phyloP scores from a whole-genome alignment of 2,113 vertebrate genomes.

The Sceloporus undulatus region DNA sequence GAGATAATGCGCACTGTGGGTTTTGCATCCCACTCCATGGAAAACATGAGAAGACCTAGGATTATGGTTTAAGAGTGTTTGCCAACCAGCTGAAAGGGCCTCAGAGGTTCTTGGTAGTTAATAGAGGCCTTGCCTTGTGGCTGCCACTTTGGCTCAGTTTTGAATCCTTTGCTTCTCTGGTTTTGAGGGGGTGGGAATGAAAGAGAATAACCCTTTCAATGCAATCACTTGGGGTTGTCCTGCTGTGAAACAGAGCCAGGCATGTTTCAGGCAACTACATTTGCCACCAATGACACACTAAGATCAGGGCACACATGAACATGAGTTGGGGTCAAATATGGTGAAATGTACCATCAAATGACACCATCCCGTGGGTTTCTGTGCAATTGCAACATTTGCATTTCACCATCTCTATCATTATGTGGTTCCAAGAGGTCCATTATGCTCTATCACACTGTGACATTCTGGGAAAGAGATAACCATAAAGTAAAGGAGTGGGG shows the following conservation, averaged over 20 bases:
- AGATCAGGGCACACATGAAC: too few relatives aligned
- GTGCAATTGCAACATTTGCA: background rate
- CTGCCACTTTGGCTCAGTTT: constrained; percentile 28
- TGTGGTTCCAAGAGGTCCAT: background rate
- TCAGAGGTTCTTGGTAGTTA: constrained; percentile 14
- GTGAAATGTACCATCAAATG: background rate
- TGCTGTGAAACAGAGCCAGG: background rate
- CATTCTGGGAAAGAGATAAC: background rate
- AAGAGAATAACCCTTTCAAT: constrained; percentile 26
- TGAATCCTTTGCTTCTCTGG: constrained; percentile 29
- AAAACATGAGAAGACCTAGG: constrained; percentile 58
- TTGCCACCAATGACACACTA: background rate
- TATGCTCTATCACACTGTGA: background rate
- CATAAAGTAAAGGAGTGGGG: background rate
- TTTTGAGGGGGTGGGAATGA: background rate
- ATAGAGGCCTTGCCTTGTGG: constrained; percentile 60
- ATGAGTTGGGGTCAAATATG: background rate
- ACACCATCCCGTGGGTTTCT: background rate
- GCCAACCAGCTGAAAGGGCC: constrained; percentile 60
- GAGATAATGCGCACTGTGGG: constrained; percentile 42
- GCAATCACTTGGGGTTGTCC: background rate
- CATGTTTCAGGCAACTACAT: too few relatives aligned
- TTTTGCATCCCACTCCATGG: constrained; percentile 28
- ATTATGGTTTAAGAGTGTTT: constrained; percentile 40
- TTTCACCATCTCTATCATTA: background rate